A percentile compares a stretch with the other conserved stretches of the same genome.
Conservation (phyloP, 2,113 vertebrate species). For the Polypterus bichir region DNA sequence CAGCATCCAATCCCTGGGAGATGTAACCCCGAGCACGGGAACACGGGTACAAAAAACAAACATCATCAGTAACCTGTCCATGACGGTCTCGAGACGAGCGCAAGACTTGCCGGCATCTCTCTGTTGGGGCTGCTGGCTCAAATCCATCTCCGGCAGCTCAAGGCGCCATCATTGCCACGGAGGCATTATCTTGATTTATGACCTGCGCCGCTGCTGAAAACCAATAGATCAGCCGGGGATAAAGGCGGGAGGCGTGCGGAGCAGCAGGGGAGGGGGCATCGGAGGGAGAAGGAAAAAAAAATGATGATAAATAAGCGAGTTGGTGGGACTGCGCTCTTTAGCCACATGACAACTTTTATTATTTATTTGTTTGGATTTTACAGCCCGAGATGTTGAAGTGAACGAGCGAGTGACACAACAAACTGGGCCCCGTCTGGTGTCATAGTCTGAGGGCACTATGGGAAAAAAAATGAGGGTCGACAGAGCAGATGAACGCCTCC, state of each 20-base stretch:
- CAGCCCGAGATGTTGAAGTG: no score
- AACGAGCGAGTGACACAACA: no score
- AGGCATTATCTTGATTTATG: slow-evolving; percentile 72
- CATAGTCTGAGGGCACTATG: no score
- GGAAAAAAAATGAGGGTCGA: no score
- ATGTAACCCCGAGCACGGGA: not conserved
- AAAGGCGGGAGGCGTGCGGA: slow-evolving; percentile 27
- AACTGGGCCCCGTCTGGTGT: no score
- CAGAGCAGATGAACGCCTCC: no score
- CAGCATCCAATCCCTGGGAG: slow-evolving; percentile 15
- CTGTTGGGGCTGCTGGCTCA: slow-evolving; percentile 57
- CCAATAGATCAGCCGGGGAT: slow-evolving; percentile 65
- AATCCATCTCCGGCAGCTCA: slow-evolving; percentile 60
- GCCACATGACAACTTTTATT: no score
- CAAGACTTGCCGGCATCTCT: slow-evolving; percentile 4
- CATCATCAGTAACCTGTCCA: slow-evolving; percentile 54
- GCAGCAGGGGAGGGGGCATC: slow-evolving; percentile 23
- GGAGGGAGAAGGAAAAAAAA: slow-evolving; percentile 30
- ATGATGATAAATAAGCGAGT: not conserved
- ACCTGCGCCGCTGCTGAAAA: slow-evolving; percentile 56
- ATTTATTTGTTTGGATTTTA: no score
- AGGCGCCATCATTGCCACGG: slow-evolving; percentile 59
- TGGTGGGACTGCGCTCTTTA: no score
- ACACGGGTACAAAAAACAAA: slow-evolving; percentile 52
- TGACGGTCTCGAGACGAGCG: slow-evolving; percentile 1